These are phyloP conservation scores for Reticulitermes lucifugus DNA, from an alignment of 2,888 invertebrate species.

Conservation along the genomic window DNA sequence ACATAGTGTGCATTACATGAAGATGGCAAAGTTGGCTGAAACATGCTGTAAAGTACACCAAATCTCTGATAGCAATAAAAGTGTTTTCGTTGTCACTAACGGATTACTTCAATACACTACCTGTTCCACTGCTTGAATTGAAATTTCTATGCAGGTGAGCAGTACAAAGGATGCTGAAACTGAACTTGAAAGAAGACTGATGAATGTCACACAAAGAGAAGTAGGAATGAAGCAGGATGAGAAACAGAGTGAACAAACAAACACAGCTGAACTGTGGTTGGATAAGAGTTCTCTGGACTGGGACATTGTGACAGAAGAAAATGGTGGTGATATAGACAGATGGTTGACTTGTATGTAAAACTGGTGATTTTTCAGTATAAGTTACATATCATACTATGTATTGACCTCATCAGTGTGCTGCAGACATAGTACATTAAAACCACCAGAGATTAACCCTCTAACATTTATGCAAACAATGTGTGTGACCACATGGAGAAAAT, in stretches of 20 bases:
- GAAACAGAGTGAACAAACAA: background rate
- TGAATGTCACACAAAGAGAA: background rate
- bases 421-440: no score
- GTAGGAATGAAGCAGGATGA: background rate
- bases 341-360: background rate
- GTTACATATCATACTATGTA: no score
- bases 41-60: no score
- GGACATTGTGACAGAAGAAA: background rate
- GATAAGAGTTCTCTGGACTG: background rate
- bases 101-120: background rate
- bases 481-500: no score
- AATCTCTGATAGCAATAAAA: no score
- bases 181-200: constrained; percentile 11
- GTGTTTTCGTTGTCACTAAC: no score
- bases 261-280: background rate
- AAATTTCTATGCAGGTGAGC: constrained; percentile 7
- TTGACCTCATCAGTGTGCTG: no score
- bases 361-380: background rate
- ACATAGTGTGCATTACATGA: no score
- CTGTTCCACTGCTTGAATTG: background rate
- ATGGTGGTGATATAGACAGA: no score
- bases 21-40: no score
- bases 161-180: constrained; percentile 26
- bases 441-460: no score
- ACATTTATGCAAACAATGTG: no score